phyloP scores from a whole-genome alignment of 2,888 invertebrate genomes.

The Dioctria linearis region DNA sequence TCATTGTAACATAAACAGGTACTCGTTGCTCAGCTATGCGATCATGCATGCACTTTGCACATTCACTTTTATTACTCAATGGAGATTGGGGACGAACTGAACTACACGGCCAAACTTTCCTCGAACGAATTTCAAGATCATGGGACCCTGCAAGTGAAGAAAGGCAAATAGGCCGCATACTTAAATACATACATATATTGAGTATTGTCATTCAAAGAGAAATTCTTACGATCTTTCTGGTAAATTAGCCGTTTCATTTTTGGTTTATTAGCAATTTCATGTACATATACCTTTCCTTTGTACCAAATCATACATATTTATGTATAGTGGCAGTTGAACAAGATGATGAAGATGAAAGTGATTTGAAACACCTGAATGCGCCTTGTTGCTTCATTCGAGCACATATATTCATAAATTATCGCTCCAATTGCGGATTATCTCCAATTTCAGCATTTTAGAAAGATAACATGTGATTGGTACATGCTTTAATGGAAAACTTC shows the following conservation, averaged over 20 bases:
- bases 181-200: no score
- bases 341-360: conserved; percentile 8
- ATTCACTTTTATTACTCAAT: conserved; percentile 18
- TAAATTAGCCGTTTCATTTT: no score
- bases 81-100: neutral
- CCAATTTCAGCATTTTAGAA: neutral
- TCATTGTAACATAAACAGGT: neutral
- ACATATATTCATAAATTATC: neutral
- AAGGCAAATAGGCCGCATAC: no score
- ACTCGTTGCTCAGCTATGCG: conserved; percentile 1
- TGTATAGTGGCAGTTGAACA: neutral
- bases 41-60: conserved; percentile 18
- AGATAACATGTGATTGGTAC: neutral
- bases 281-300: neutral
- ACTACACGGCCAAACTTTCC: conserved; percentile 4
- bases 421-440: neutral
- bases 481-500: neutral
- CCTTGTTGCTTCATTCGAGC: neutral
- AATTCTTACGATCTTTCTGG: no score
- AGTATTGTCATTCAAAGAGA: no score
- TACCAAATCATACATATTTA: no score
- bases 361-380: neutral
- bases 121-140: neutral
- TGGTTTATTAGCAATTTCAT: neutral
- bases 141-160: neutral